Base-by-base conservation (phyloP, 1,140 invertebrate species). In the Thalassaphorura encarpata region DNA sequence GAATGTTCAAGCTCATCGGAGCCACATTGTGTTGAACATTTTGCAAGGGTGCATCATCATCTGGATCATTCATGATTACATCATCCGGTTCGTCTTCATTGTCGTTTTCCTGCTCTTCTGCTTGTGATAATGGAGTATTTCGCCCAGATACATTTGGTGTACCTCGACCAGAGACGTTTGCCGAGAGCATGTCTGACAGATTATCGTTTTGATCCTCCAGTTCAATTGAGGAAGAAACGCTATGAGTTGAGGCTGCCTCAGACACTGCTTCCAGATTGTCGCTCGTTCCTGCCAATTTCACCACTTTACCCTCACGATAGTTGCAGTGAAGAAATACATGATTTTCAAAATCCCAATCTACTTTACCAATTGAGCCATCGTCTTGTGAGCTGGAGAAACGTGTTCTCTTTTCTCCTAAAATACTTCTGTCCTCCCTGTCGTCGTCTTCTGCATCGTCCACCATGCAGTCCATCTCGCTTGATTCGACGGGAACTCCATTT, bases 221-320 rank as follows among this genome's bases (percentile, higher is more conserved):
- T 68, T 92, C 89, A 13, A 93, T 74, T 24, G 88, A 91, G 36
- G 89, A 92, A n/a, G 87, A 88, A 36, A 92, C 89, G 58, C 89
- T 94, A 70, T 94, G 89, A 73, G 92, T 94, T 28, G 87, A 92
- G 0, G 90, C 89, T 11, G 89, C 90, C 72, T 96, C 92, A 8
- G 89, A 94, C 39, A 95, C 89, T 0, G 86, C 91, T 75, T 96
- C 91, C 61, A 92, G 74, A 72, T 94, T 93, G 69, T 95, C 92
- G 24, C 89, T 93, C 0, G 87, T 87, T 69, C 91, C 92, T 3
- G 87, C 86, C 73, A 51, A 11, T 11, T n/a, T 36, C n/a, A 45
- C 40, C 4, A 45, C 42, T 46, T 45, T 45, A n/a, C n/a, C n/a
- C n/a, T n/a, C n/a, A n/a, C n/a, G n/a, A n/a, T n/a, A 55, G 19